Percentiles rank a stretch among this genome's conserved stretches.
Evolutionary conservation across 2,888 invertebrate species (phyloP).

Genomic region (Ormia ochracea): DNA sequence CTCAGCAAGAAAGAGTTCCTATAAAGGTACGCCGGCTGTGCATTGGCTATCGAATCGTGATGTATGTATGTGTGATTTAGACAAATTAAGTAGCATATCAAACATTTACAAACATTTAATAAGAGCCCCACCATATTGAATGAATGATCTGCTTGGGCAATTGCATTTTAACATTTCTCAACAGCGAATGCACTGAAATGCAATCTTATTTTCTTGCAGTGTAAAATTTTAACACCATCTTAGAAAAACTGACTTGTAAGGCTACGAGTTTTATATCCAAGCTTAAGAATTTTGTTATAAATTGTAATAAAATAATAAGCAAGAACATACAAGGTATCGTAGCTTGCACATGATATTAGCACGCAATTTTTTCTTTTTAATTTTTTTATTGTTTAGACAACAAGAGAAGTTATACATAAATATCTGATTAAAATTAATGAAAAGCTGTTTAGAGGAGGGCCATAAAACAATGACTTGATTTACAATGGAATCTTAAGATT

Average conservation of each 20-base stretch:
- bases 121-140: no score
- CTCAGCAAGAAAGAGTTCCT: no score
- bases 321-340: neutral
- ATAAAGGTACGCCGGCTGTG: no score
- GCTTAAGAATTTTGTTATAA: neutral
- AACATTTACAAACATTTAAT: no score
- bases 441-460: constrained; percentile 42
- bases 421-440: constrained; percentile 46
- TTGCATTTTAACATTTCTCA: no score
- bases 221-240: neutral
- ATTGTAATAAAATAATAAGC: constrained; percentile 33
- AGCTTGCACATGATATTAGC: constrained; percentile 46
- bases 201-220: neutral
- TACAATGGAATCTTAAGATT: constrained; percentile 40
- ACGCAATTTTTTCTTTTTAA: constrained; percentile 46
- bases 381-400: constrained; percentile 16
- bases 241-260: neutral
- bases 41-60: no score
- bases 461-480: constrained; percentile 54
- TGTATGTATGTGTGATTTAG: no score
- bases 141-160: no score
- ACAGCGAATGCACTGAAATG: no score
- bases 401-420: constrained; percentile 43
- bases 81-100: no score
- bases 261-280: neutral